Conservation (phyloP, 37 sponge, comb jelly and placozoan species). For the Dysidea cf. avara region DNA sequence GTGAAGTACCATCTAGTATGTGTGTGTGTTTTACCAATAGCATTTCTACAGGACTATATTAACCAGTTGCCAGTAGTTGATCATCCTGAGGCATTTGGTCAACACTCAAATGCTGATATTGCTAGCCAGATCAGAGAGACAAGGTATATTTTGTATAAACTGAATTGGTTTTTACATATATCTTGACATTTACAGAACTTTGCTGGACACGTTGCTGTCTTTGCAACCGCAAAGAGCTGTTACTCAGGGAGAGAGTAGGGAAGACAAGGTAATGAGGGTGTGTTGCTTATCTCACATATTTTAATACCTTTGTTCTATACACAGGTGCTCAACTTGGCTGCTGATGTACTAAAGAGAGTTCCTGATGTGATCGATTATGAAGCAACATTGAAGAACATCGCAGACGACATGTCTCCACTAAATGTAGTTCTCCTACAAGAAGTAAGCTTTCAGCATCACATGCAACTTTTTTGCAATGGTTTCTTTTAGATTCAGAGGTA, state of each 20-base stretch:
- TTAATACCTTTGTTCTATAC: background rate
- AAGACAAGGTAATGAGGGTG: slow-evolving; percentile 72
- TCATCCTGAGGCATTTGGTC: slow-evolving; percentile 98
- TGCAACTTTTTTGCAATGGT: background rate
- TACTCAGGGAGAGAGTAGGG: slow-evolving; percentile 88
- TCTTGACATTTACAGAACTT: slow-evolving; percentile 47
- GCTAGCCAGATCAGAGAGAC: slow-evolving; percentile 99
- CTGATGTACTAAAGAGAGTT: slow-evolving; percentile 88
- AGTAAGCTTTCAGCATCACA: slow-evolving; percentile 23
- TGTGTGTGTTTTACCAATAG: background rate
- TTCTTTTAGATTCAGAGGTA: slow-evolving; percentile 89
- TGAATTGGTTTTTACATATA: background rate
- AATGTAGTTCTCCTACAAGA: slow-evolving; percentile 97
- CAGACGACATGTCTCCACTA: slow-evolving; percentile 88
- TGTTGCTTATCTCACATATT: background rate
- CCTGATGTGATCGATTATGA: slow-evolving; percentile 95
- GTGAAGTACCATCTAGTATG: background rate
- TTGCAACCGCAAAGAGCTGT: slow-evolving; percentile 95
- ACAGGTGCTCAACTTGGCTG: slow-evolving; percentile 88
- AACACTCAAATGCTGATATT: slow-evolving; percentile 99
- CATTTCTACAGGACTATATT: slow-evolving; percentile 77
- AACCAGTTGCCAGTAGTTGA: slow-evolving; percentile 88
- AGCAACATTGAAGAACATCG: slow-evolving; percentile 69
- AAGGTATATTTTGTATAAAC: slow-evolving; percentile 31
- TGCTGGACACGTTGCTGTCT: slow-evolving; percentile 96